Percentiles rank a stretch among this genome's conserved stretches.
These are phyloP conservation scores for Pterocles burchelli DNA, from an alignment of 2,113 vertebrate species.

Conservation along the genomic window DNA sequence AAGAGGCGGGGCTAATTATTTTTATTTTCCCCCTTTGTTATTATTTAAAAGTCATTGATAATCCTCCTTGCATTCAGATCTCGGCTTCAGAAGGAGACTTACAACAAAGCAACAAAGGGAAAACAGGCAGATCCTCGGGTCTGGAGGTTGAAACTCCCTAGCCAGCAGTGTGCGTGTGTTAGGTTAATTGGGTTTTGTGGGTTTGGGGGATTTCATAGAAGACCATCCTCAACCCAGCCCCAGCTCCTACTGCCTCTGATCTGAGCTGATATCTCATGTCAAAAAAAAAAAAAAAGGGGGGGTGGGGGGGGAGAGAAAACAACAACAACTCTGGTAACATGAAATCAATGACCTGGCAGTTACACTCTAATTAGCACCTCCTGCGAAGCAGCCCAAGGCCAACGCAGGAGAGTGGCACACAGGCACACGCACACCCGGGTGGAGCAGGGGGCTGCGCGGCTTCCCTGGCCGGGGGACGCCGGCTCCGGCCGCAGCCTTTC, in stretches of 20 bases:
- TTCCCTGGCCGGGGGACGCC: too few species aligned
- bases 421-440: background rate
- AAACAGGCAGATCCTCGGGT: background rate
- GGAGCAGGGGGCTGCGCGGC: background rate
- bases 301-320: fast-evolving
- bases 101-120: conserved; percentile 62
- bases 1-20: conserved; percentile 66
- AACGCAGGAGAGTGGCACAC: background rate
- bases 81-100: conserved; percentile 15
- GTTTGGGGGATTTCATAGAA: background rate
- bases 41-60: conserved; percentile 67
- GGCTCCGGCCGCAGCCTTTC: background rate
- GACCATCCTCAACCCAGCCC: background rate
- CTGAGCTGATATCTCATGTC: background rate
- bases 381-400: conserved; percentile 50
- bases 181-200: conserved; percentile 24
- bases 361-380: conserved; percentile 70
- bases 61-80: conserved; percentile 35
- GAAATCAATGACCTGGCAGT: conserved; percentile 68
- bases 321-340: conserved; percentile 37
- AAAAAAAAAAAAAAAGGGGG: too few species aligned
- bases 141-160: background rate
- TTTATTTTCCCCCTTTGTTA: conserved; percentile 43
- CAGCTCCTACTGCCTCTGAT: background rate
- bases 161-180: background rate